Evolutionary conservation across 2,888 invertebrate genomes (phyloP).

Genomic region (Watsonalla cultraria): DNA sequence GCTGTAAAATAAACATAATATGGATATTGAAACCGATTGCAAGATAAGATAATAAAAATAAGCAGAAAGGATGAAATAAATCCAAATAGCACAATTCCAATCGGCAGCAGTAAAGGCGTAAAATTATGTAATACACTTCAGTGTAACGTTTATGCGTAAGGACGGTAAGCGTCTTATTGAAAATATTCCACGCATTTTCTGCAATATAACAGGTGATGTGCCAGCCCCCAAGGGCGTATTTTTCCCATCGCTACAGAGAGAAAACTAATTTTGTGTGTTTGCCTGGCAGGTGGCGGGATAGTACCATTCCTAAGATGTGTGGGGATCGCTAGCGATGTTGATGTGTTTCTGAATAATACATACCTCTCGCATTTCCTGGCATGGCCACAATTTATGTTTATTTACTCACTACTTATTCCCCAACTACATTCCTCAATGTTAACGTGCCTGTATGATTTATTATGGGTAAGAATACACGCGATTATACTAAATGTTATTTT

Average conservation of each 20-base stretch:
- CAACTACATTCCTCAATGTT: not conserved
- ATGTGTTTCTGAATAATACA: conserved; percentile 21
- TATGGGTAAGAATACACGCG: not conserved
- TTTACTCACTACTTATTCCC: not conserved
- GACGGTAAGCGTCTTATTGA: conserved; percentile 22
- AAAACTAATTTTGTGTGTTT: conserved; percentile 55
- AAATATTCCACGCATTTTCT: conserved; percentile 29
- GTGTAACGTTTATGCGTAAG: conserved; percentile 13
- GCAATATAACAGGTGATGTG: conserved; percentile 32
- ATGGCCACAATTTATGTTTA: conserved; percentile 1
- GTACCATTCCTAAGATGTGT: conserved; percentile 26
- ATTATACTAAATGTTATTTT: not conserved
- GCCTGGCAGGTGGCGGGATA: conserved; percentile 33
- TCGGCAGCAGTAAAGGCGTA: not conserved
- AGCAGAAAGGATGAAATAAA: conserved; percentile 15
- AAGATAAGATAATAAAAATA: not conserved
- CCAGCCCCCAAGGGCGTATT: conserved; percentile 30
- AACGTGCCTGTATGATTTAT: not conserved
- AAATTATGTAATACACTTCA: conserved; percentile 1
- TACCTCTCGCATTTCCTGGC: conserved; percentile 3
- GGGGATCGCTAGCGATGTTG: conserved; percentile 20
- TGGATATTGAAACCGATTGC: not conserved
- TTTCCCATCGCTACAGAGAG: conserved; percentile 30
- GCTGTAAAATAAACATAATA: too few relatives aligned
- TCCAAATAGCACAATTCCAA: conserved; percentile 17